Percentiles rank a stretch among this genome's conserved stretches.
Conservation (phyloP, 2,888 invertebrate species). For the Netelia fuscicornis region DNA sequence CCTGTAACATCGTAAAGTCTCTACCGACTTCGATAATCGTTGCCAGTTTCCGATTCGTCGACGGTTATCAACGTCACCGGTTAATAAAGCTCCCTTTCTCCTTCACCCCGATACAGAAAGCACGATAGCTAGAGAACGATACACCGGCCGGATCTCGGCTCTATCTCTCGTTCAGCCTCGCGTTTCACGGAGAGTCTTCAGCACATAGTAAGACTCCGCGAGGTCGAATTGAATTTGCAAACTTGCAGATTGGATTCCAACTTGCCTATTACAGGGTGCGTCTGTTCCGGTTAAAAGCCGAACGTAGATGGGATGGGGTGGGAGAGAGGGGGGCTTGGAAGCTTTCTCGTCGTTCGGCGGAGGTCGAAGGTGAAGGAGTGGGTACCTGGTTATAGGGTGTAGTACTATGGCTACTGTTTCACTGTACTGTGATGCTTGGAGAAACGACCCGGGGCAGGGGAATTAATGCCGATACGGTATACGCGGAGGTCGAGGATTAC, state of each 20-base stretch:
- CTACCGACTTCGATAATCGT: constrained; percentile 33
- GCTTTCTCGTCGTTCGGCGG: constrained; percentile 50
- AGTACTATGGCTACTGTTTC: constrained; percentile 51
- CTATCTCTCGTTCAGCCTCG: constrained; percentile 36
- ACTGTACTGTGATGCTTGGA: constrained; percentile 43
- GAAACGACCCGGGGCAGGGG: constrained; percentile 78
- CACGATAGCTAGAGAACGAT: constrained; percentile 7
- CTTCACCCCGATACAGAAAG: constrained; percentile 9
- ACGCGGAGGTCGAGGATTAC: constrained; percentile 83
- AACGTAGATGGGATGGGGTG: constrained; percentile 45
- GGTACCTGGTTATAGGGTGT: constrained; percentile 33
- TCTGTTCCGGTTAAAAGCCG: constrained; percentile 85
- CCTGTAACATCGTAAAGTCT: not conserved
- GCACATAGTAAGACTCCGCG: constrained; percentile 78
- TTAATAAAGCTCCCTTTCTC: constrained; percentile 26
- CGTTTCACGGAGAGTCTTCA: constrained; percentile 71
- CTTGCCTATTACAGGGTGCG: constrained; percentile 85
- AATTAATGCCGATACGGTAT: constrained; percentile 85
- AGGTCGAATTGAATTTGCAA: constrained; percentile 85
- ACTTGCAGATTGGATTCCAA: constrained; percentile 85
- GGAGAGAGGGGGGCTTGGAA: constrained; percentile 23
- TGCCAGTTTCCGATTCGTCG: constrained; percentile 20
- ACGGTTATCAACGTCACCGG: constrained; percentile 21
- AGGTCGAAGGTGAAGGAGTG: constrained; percentile 27
- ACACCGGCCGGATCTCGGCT: not conserved